Conservation (phyloP, 2,888 invertebrate genomes). For the Therioaphis trifolii region DNA sequence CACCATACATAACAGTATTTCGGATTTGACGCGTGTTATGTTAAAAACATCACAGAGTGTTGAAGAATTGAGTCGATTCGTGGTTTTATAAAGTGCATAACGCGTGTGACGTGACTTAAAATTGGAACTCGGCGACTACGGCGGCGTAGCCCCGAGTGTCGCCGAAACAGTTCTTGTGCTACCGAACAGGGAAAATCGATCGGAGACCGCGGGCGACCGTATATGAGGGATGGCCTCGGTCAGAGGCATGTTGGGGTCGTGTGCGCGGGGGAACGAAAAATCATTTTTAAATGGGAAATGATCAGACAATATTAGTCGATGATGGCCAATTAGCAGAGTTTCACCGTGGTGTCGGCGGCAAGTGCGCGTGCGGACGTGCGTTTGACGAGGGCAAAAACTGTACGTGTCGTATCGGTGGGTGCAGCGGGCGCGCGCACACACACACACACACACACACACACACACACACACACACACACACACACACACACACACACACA, state of each 20-base stretch:
- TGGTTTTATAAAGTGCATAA: too few relatives aligned
- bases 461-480: too few relatives aligned
- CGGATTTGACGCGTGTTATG: too few relatives aligned
- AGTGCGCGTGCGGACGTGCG: background rate
- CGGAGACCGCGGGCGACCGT: background rate
- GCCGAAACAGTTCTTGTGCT: background rate
- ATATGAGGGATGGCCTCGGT: background rate
- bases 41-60: too few relatives aligned
- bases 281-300: conserved; percentile 5
- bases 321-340: conserved; percentile 30
- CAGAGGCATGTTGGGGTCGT: background rate
- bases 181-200: background rate
- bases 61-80: too few relatives aligned
- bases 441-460: too few relatives aligned
- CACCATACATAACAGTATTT: too few relatives aligned
- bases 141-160: background rate
- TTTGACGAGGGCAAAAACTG: conserved; percentile 29
- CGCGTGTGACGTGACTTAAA: too few relatives aligned
- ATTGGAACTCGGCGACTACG: background rate
- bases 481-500: background rate
- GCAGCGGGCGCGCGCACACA: too few relatives aligned
- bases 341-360: background rate
- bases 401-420: too few relatives aligned
- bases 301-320: background rate
- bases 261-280: background rate